Base-by-base conservation (phyloP, 1,140 invertebrate genomes). In the Oryctes rhinoceros region DNA sequence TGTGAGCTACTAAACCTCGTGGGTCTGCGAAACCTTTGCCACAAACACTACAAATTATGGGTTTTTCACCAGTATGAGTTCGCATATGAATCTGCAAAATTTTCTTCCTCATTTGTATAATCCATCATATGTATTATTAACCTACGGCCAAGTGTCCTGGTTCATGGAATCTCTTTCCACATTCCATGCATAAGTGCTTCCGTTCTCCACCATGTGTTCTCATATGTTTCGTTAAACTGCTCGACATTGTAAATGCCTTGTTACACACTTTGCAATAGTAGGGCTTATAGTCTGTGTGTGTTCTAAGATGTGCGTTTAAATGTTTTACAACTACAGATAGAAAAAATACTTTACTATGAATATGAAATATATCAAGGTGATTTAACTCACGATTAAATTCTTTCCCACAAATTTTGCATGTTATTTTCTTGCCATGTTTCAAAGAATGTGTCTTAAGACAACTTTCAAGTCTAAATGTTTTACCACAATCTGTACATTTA, bases 11-110 rank as follows among this genome's bases (percentile, higher is more conserved):
- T 79, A 92, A 84, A 13, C 87, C 83, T 39, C 85, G 84, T 0
- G 84, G 82, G 81, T 86, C 85, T 24, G 84, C 82, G 80, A 88
- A 87, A 9, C 85, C 76, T 80, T 86, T 87, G 7, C 86, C 86
- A 81, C 87, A 88, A 62, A 84, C 81, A 37, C 79, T 82, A 80
- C 87, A 94, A 83, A 91, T 89, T 81, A 92, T 92, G 0, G 92
- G 92, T 83, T 91, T 90, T 84, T 94, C 92, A 3, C 92, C 93
- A 7, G 92, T 93, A 84, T 94, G 93, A 79, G 90, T 91, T 79
- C 92, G 88, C 78, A 92, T 91, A 85, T 94, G 93, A 18, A 92
- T 88, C 82, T 84, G 81, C 24, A 79, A 67, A 7, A 75, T 37
- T 49, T 47, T 77, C 71, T 53, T 37, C 35, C 24, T 30, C 13